Percentiles rank a stretch among this genome's conserved stretches.
Conservation (phyloP, 2,113 vertebrate genomes). For the Odobenus rosmarus region DNA sequence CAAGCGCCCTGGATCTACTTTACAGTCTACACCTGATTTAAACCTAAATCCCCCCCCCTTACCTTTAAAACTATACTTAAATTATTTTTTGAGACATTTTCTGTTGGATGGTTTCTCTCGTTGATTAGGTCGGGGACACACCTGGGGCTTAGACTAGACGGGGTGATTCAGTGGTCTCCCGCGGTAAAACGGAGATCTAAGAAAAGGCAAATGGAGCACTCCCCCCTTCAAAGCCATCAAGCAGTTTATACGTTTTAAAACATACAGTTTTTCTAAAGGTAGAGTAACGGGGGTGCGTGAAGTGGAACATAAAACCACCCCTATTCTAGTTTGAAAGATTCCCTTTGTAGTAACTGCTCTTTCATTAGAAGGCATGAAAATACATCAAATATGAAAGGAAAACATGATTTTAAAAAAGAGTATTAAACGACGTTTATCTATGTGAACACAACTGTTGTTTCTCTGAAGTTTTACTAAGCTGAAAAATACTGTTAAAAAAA, state of each 20-base stretch:
- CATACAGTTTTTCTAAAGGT: background rate
- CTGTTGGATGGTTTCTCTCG: accelerated
- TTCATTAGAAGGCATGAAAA: no score
- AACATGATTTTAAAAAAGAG: no score
- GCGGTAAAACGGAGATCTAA: background rate
- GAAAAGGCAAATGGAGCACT: background rate
- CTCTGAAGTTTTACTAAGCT: no score
- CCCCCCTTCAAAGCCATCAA: background rate
- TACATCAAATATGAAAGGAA: no score
- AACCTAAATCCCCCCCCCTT: background rate
- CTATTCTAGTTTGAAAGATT: no score
- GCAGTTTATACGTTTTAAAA: no score
- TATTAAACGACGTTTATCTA: no score
- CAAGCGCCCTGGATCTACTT: background rate
- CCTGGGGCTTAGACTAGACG: background rate
- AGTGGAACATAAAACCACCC: no score
- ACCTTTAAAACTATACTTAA: background rate
- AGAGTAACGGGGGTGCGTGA: no score
- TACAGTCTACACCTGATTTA: background rate
- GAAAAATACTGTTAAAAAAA: no score
- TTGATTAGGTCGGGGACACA: background rate
- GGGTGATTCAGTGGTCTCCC: accelerated
- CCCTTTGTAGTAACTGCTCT: no score
- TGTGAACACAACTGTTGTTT: no score
- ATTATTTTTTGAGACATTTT: background rate